phyloP scores from a whole-genome alignment of 2,797 vertebrate genomes.

The Falco peregrinus region DNA sequence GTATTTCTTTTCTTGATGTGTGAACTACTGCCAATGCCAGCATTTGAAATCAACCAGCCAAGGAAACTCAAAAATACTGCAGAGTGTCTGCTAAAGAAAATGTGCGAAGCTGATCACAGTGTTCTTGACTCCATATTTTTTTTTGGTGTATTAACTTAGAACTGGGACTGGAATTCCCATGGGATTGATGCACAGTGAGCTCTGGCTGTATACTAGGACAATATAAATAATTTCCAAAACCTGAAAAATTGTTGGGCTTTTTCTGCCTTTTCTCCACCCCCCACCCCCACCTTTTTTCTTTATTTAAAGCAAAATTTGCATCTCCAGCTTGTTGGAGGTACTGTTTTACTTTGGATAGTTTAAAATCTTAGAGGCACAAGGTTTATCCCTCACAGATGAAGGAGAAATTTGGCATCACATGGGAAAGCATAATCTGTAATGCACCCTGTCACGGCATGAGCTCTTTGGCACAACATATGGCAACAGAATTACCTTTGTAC shows the following conservation, averaged over 20 bases:
- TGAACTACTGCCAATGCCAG: slow-evolving; percentile 5
- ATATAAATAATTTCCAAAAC: neutral
- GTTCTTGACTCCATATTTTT: neutral
- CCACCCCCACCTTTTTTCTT: no score
- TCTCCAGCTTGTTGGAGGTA: neutral
- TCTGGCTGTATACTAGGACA: neutral
- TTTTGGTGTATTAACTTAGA: neutral
- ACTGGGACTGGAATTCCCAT: neutral
- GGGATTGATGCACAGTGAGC: neutral
- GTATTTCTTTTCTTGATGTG: neutral
- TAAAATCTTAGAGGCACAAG: neutral
- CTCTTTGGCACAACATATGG: slow-evolving; percentile 74
- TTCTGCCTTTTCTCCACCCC: neutral
- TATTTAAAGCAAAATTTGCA: neutral
- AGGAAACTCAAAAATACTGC: neutral
- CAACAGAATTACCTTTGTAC: slow-evolving; percentile 73
- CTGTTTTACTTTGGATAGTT: neutral
- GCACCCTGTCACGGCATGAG: slow-evolving; percentile 55
- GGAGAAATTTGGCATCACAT: slow-evolving; percentile 39
- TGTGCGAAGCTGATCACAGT: neutral
- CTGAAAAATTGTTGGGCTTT: neutral
- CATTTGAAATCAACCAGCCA: slow-evolving; percentile 14
- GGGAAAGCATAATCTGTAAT: slow-evolving; percentile 55
- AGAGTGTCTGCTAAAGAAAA: neutral
- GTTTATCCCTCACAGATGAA: slow-evolving; percentile 41